A percentile compares a stretch with the other conserved stretches of the same genome.
Evolutionary conservation across 92 coral and sea anemone species (phyloP).

Genomic region (Paramuricea clavata): DNA sequence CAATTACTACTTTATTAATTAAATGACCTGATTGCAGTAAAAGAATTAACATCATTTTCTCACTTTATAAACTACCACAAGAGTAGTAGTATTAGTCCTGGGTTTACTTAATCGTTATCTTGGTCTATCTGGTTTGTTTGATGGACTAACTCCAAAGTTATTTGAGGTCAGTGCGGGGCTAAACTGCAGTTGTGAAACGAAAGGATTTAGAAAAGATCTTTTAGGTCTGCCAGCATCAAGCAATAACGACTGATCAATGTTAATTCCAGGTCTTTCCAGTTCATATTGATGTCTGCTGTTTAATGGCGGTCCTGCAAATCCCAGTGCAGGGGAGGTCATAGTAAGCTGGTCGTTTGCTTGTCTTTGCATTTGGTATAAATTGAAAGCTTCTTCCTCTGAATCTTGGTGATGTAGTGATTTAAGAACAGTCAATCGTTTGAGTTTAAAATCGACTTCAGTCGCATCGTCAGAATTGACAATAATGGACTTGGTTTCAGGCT

Average conservation of each 20-base stretch:
- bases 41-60: background rate
- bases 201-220: conserved; percentile 39
- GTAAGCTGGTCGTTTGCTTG: conserved; percentile 44
- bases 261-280: background rate
- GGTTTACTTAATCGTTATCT: background rate
- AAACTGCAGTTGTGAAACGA: conserved; percentile 25
- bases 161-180: conserved; percentile 1
- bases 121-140: conserved; percentile 15
- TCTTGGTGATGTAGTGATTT: conserved; percentile 79
- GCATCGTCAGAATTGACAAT: conserved; percentile 79
- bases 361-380: conserved; percentile 50
- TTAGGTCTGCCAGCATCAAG: conserved; percentile 40
- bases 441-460: conserved; percentile 76
- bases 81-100: too few species aligned
- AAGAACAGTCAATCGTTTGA: conserved; percentile 78
- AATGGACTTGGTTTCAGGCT: conserved; percentile 81
- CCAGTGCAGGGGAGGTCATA: conserved; percentile 13
- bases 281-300: conserved; percentile 6
- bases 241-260: conserved; percentile 37
- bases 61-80: background rate
- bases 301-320: conserved; percentile 8
- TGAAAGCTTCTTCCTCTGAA: conserved; percentile 77
- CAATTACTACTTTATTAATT: background rate
- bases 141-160: conserved; percentile 1
- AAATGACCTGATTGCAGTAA: background rate